A percentile compares a stretch with the other conserved stretches of the same genome.
Evolutionary conservation across 1,140 invertebrate species (phyloP).

Genomic region (Portunus trituberculatus): DNA sequence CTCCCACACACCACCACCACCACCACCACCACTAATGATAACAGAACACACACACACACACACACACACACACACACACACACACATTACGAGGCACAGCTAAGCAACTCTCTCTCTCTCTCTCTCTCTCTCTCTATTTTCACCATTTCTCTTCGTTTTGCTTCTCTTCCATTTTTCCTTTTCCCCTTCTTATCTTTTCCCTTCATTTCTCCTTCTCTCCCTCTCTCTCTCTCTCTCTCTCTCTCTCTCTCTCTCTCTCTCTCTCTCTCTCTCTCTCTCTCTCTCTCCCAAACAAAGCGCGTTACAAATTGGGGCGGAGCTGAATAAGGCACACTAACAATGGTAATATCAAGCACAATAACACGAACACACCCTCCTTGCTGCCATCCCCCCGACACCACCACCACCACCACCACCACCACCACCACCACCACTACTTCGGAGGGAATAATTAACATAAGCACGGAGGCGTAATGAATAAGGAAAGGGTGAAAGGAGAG

Average conservation of each 20-base stretch:
- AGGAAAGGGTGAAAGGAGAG: background rate
- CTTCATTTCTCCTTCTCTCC: background rate
- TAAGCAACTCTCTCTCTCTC: background rate
- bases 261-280: conserved; percentile 18
- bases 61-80: no score
- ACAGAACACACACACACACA: no score
- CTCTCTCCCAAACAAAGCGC: background rate
- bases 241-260: background rate
- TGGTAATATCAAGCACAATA: background rate
- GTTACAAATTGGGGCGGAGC: background rate
- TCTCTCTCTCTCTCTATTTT: background rate
- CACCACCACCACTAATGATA: no score
- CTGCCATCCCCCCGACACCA: background rate
- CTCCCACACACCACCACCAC: no score
- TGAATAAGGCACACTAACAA: background rate
- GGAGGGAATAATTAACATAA: background rate
- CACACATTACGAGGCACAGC: no score
- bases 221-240: background rate
- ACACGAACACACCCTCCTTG: background rate
- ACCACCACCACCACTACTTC: background rate
- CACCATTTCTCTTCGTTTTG: background rate
- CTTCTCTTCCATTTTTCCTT: background rate
- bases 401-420: background rate
- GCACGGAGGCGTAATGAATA: background rate
- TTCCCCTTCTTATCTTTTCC: background rate